Evolutionary conservation across 2,797 vertebrate species (phyloP).

Genomic region (Chloroceryle amazona): DNA sequence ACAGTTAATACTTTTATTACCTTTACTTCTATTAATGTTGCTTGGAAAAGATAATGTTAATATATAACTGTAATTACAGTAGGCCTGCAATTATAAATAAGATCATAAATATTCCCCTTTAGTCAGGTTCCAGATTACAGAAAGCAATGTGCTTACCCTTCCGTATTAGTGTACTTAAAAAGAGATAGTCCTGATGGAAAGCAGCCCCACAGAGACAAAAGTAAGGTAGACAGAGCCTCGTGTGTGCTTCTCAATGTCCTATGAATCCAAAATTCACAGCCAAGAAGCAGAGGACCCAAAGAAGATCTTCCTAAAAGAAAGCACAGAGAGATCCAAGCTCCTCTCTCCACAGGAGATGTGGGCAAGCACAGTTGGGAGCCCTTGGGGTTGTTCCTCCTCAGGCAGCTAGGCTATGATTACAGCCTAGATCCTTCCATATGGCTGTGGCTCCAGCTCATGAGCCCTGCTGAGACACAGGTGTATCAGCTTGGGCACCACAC

Average conservation of each 20-base stretch:
- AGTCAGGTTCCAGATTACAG: neutral
- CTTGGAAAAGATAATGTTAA: neutral
- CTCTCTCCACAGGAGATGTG: neutral
- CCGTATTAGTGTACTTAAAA: neutral
- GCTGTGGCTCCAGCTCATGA: neutral
- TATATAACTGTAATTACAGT: neutral
- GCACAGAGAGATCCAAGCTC: neutral
- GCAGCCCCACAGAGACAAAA: neutral
- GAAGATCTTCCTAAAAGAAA: neutral
- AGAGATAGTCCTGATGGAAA: neutral
- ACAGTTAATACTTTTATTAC: neutral
- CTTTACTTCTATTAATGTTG: neutral
- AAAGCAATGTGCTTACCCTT: neutral
- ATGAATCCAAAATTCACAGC: neutral
- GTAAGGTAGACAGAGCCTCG: neutral
- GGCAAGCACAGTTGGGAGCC: fast-evolving
- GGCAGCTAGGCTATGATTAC: neutral
- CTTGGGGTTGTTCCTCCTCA: neutral
- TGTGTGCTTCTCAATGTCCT: neutral
- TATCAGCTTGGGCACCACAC: neutral
- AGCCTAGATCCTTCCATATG: neutral
- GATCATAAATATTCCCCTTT: neutral
- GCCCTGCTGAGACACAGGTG: neutral
- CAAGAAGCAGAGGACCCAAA: neutral
- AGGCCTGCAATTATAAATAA: neutral